phyloP scores from a whole-genome alignment of 2,113 vertebrate species.

The Condylura cristata region DNA sequence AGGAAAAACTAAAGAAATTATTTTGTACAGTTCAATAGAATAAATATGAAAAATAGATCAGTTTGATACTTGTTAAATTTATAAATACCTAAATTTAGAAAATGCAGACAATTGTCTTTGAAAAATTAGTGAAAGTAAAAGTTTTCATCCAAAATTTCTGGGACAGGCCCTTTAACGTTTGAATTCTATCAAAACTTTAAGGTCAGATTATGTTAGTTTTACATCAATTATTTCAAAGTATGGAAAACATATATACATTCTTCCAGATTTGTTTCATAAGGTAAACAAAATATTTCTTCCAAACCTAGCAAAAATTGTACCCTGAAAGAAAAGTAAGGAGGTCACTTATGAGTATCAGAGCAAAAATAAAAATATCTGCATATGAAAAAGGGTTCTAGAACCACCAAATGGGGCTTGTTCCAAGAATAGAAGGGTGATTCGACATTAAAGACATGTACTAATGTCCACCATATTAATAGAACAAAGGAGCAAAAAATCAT shows the following conservation, averaged over 20 bases:
- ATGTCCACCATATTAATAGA: background rate
- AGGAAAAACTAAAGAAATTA: background rate
- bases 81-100: slow-evolving; percentile 8
- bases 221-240: background rate
- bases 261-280: slow-evolving; percentile 14
- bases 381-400: background rate
- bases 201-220: background rate
- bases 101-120: background rate
- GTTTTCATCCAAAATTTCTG: background rate
- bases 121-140: background rate
- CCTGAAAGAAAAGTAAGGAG: background rate
- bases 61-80: background rate
- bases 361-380: background rate
- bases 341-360: background rate
- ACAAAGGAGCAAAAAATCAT: background rate
- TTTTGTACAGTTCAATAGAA: background rate
- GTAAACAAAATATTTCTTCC: background rate
- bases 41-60: background rate
- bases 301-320: background rate
- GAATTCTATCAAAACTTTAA: background rate
- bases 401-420: background rate
- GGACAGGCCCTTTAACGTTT: background rate
- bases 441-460: slow-evolving; percentile 1
- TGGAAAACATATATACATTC: background rate
- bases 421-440: background rate